Conservation (phyloP, 2,888 invertebrate species). For the Herminia tarsipennalis region DNA sequence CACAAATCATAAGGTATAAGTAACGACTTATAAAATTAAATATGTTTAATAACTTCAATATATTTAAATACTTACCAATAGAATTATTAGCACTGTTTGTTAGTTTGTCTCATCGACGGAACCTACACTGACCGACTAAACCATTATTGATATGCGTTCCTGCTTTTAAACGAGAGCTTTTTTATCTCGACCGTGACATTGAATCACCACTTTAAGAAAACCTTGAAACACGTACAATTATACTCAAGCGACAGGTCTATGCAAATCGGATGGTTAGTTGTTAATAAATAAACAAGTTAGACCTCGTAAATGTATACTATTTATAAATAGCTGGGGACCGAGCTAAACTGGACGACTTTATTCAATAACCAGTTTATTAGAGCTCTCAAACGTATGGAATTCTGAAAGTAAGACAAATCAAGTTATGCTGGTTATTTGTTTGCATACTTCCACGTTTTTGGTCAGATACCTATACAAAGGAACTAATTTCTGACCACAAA, state of each 20-base stretch:
- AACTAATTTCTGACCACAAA: constrained; percentile 51
- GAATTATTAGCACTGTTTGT: constrained; percentile 22
- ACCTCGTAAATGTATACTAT: constrained; percentile 13
- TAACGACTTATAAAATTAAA: too few species aligned
- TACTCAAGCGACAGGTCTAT: constrained; percentile 13
- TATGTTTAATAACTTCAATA: too few species aligned
- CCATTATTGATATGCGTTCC: constrained; percentile 46
- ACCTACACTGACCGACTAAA: constrained; percentile 54
- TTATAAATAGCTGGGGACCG: constrained; percentile 12
- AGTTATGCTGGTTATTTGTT: constrained; percentile 14
- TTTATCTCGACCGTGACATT: constrained; percentile 58
- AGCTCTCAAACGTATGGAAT: not conserved
- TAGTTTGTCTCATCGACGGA: constrained; percentile 44
- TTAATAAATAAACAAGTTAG: constrained; percentile 16
- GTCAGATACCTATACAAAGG: constrained; percentile 29
- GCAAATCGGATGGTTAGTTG: constrained; percentile 13
- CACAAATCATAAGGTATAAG: too few species aligned
- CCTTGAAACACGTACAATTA: constrained; percentile 19
- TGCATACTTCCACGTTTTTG: constrained; percentile 47
- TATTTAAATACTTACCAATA: not conserved
- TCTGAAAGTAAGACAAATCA: constrained; percentile 10
- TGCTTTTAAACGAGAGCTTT: constrained; percentile 56
- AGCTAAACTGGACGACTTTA: constrained; percentile 13
- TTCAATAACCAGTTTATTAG: constrained; percentile 10
- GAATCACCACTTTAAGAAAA: constrained; percentile 36